Base-by-base conservation (phyloP, 2,888 invertebrate species). In the Sarcophaga caerulescens region DNA sequence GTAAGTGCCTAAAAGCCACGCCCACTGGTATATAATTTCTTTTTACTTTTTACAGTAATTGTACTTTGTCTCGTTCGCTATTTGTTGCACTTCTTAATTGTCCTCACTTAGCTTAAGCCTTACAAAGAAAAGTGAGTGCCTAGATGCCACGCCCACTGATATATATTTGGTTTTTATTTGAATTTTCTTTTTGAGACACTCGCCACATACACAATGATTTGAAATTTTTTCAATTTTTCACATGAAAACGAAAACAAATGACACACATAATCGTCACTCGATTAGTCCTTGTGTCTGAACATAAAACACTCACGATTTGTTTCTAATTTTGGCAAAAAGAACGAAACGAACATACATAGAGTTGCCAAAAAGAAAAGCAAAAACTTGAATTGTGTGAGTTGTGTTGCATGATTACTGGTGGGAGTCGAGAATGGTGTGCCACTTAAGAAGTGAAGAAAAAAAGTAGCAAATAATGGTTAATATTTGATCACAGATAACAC, bases 401-500 rank as follows among this genome's bases (percentile, higher is more conserved):
- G 35, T 35, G 35, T 35, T 35, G 35, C 35, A 35, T 35, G 35
- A 35, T 35, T 35, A 78, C 74, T 70, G 84, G 84, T 84, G 79
- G 84, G 84, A 84, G 84, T 84, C 25, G 11, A 47, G 14, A 75
- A 8, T 60, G 68, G 4, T 73, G 79, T 74, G 78, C 45, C 57
- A 74, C 62, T 70, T 65, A n/a, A 71, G 77, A 45, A 66, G n/a
- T n/a, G n/a, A 14, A 52, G 1, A 17, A 52, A 12, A 47, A 14
- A 52, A 52, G 10, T 47, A 10, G 25, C 25, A 25, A 25, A 25
- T 25, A 35, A 35, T 79, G 44, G 59, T 60, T 80, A 65, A 74
- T 74, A 80, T 47, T 79, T 75, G 21, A 74, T 23, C 52, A 52
- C 52, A 52, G 17, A 52, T 80, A 80, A 79, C 84, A 84, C 84